Base-by-base conservation (phyloP, 2,113 vertebrate species). In the Lagopus leucura region DNA sequence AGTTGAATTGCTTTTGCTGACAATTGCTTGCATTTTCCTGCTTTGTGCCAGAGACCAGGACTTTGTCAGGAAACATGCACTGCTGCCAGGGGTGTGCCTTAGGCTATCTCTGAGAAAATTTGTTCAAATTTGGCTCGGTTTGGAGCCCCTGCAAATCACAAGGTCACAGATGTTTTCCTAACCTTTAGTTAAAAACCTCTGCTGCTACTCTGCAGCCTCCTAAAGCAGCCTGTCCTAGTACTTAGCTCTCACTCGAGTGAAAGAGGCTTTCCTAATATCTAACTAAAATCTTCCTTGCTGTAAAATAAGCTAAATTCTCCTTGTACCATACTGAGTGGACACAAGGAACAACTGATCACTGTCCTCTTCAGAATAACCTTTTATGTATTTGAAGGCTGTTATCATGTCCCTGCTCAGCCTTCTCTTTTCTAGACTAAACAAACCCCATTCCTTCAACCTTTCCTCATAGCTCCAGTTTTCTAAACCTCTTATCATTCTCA, bases 401-500 rank as follows among this genome's bases (percentile, higher is more conserved):
- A 94, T 92, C 77, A 48, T 92, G 81, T 82, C 76, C 50, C 70
- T 93, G 57, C 28, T 84, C 92, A 81, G 57, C 69, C 90, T 92
- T 96, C 83, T 78, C n/a, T 65, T 94, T 82, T 90, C 92, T 79
- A 96, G 96, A 96, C 96, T 96, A 96, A 96, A 96, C 96, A 95
- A 96, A 96, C 21, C 27, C 52, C 76, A 90, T 90, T 90, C 92
- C 76, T 92, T 90, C 73, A 90, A 94, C 80, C 69, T 95, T 95
- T 94, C 91, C 83, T 93, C 93, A 95, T 75, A 84, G 61, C n/a
- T 96, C 14, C 61, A 78, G n/a, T 84, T 96, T 90, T 93, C 83
- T 65, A 92, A 95, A 95, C 36, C 70, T 90, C 92, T 96, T 96
- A 95, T 94, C 96, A 5, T 89, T 75, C 48, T 75, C 2, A 0